These are phyloP conservation scores for Tridacna gigas DNA, from an alignment of 2,888 invertebrate genomes.

Conservation along the genomic window DNA sequence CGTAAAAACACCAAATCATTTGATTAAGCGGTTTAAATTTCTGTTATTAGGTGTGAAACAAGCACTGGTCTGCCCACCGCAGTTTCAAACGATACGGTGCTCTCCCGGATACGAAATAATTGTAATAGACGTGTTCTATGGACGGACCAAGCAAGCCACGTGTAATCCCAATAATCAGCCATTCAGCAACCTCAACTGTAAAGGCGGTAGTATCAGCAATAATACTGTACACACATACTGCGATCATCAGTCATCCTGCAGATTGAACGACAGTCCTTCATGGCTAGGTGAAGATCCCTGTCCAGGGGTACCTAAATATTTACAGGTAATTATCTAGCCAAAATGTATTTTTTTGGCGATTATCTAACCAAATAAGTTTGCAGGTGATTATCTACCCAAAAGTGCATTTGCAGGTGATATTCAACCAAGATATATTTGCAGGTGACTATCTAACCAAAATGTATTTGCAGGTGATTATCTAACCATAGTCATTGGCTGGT, in stretches of 20 bases:
- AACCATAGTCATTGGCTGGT: too few species aligned
- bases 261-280: conserved; percentile 32
- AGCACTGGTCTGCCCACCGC: conserved; percentile 41
- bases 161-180: conserved; percentile 46
- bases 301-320: conserved; percentile 63
- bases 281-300: conserved; percentile 66
- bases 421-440: too few species aligned
- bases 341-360: not conserved
- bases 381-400: too few species aligned
- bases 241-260: conserved; percentile 54
- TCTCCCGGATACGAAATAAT: conserved; percentile 52
- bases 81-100: conserved; percentile 42
- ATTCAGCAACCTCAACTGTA: conserved; percentile 49
- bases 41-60: conserved; percentile 31
- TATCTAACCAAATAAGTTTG: too few species aligned
- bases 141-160: conserved; percentile 36
- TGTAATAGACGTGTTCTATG: conserved; percentile 56
- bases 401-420: too few species aligned
- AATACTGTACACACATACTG: conserved; percentile 51
- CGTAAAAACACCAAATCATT: too few species aligned
- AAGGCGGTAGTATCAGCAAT: conserved; percentile 32
- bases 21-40: not conserved
- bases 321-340: conserved; percentile 41
- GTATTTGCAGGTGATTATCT: too few species aligned
- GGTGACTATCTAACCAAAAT: too few species aligned